phyloP scores from a whole-genome alignment of 2,113 vertebrate genomes.

The Pteronura brasiliensis region DNA sequence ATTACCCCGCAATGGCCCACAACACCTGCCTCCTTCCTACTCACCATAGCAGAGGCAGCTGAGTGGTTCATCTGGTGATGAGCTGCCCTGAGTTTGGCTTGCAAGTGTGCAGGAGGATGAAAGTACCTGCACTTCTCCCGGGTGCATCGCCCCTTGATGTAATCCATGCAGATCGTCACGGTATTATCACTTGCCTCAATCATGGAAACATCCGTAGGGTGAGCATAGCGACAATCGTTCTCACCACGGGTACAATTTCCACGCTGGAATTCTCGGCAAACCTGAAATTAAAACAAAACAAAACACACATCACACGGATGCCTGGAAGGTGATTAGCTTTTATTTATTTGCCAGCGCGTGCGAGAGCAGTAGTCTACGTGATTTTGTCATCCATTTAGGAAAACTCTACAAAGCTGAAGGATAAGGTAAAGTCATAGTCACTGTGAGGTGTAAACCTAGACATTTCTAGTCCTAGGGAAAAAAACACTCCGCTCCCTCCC shows the following conservation, averaged over 20 bases:
- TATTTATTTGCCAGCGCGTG: not conserved
- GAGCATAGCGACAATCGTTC: conserved; percentile 97
- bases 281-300: conserved; percentile 83
- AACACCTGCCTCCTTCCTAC: conserved; percentile 82
- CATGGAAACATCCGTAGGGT: conserved; percentile 95
- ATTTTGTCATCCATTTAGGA: not conserved
- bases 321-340: not conserved
- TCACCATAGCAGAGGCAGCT: conserved; percentile 91
- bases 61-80: conserved; percentile 97
- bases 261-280: conserved; percentile 98
- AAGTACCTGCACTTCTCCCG: conserved; percentile 99
- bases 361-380: not conserved
- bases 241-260: conserved; percentile 99
- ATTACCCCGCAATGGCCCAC: not conserved
- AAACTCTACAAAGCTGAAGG: conserved; percentile 24
- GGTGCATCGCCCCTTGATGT: conserved; percentile 98
- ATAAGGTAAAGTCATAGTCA: not conserved
- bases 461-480: not conserved
- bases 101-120: conserved; percentile 97
- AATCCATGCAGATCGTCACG: conserved; percentile 99
- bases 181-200: conserved; percentile 98
- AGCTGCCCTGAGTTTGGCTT: conserved; percentile 97
- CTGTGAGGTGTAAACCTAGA: not conserved
- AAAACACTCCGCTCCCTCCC: not conserved
- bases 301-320: not conserved